Percentiles rank a stretch among this genome's conserved stretches.
Evolutionary conservation across 2,888 invertebrate species (phyloP).

Genomic region (Meandrusa payeni): DNA sequence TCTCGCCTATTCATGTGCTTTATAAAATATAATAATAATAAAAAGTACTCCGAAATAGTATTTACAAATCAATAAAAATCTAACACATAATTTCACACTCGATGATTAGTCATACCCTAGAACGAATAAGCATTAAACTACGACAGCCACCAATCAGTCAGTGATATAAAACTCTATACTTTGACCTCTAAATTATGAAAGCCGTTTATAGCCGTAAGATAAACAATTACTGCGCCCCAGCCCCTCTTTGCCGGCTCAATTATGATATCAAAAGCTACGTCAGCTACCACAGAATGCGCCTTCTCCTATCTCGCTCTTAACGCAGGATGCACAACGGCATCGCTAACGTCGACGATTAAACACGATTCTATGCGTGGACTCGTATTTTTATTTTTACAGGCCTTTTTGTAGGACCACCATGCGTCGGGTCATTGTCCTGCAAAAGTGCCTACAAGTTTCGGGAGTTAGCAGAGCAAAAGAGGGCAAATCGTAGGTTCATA

Average conservation of each 20-base stretch:
- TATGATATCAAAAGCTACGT: constrained; percentile 75
- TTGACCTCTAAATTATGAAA: constrained; percentile 61
- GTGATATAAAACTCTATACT: constrained; percentile 57
- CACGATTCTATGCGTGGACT: constrained; percentile 77
- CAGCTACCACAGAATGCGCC: constrained; percentile 45
- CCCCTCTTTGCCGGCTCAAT: constrained; percentile 58
- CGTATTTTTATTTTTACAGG: constrained; percentile 62
- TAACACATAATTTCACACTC: too few relatives aligned
- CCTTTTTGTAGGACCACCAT: constrained; percentile 28
- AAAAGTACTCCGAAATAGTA: too few relatives aligned
- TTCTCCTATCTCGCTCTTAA: constrained; percentile 49
- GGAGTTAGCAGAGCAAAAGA: too few relatives aligned
- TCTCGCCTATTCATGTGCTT: too few relatives aligned
- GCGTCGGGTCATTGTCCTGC: constrained; percentile 27
- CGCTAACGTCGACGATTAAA: constrained; percentile 66
- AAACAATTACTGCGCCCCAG: constrained; percentile 64
- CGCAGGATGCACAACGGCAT: constrained; percentile 56
- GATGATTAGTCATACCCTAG: too few relatives aligned
- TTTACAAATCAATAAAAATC: too few relatives aligned
- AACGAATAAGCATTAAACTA: too few relatives aligned
- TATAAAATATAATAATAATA: too few relatives aligned
- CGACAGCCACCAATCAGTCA: constrained; percentile 41
- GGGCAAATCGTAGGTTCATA: too few relatives aligned
- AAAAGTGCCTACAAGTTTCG: too few relatives aligned
- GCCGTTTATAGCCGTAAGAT: constrained; percentile 63